Evolutionary conservation across 2,888 invertebrate genomes (phyloP), one percentile per base, ranked within the genome.

Genomic region (Meloe dianella): DNA sequence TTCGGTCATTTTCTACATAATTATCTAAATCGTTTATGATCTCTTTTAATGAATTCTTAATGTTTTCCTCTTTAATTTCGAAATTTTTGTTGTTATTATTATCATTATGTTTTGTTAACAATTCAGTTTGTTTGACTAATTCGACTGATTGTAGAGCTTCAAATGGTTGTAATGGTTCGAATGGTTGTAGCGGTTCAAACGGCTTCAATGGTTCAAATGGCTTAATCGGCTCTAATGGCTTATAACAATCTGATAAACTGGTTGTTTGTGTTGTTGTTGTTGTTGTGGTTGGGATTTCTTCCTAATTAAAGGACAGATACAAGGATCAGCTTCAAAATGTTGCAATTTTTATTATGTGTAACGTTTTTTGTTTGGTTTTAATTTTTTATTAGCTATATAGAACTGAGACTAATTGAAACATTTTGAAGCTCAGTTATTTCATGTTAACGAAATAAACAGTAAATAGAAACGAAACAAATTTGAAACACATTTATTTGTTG

Each of bases 11-110:
- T 72, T 85, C 86, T 30, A 86, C 87, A 71, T 86, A 88, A 59
- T 83, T 84, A 79, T 89, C 89, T 77, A 89, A 85, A 81, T 88
- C 88, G 32, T 87, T 88, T 72, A 89, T 88, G 62, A 89, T 89
- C 75, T 88, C 87, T 73, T 87, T 87, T 63, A 89, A 80, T 17
- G 86, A 85, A 75, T 86, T 87, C 73, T 87, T 87, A 65, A 87
- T 85, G 73, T 83, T 85, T 70, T 86, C 87, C 76, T 87, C 86
- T 73, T 85, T 83, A 64, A 86, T 86, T 79, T 86, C 84, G 56
- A 3, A 57, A 20, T 24, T 61, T 61, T 17, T 64, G 61, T 27
- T 67, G n/a, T 38, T 57, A 32, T 59, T 59, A 56, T 59, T 63
- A 29, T 57, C 61, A 47, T 63, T 22, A 17, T 65, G 60, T 12